Conservation (phyloP, 2,113 vertebrate species). For the Uria aalge region DNA sequence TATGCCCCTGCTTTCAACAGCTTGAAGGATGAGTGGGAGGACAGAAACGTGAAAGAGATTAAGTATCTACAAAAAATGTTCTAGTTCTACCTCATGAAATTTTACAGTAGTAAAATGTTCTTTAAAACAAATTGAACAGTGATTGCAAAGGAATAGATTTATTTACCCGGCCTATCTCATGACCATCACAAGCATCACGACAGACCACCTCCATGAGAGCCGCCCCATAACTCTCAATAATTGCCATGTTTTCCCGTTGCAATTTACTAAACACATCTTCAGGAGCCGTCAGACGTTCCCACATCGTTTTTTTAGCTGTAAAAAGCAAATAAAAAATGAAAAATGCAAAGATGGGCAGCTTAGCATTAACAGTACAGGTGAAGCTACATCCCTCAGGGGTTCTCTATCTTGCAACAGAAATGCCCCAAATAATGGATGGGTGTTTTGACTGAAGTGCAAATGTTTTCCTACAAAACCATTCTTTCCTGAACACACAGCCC, state of each 20-base stretch:
- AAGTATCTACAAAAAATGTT: background rate
- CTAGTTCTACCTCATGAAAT: background rate
- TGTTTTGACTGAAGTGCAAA: background rate
- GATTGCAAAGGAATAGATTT: background rate
- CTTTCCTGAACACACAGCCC: background rate
- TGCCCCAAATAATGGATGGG: background rate
- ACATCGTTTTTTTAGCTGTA: conserved; percentile 88
- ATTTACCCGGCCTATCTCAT: conserved; percentile 92
- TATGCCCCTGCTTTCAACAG: background rate
- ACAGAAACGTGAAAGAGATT: background rate
- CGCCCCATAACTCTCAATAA: conserved; percentile 94
- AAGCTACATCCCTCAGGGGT: background rate
- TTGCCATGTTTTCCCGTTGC: conserved; percentile 91
- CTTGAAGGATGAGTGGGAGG: background rate
- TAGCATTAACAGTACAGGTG: background rate
- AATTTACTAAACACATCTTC: conserved; percentile 95
- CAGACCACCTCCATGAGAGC: conserved; percentile 98
- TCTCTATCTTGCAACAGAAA: background rate
- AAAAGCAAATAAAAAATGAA: background rate
- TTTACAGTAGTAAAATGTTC: background rate
- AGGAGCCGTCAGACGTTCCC: conserved; percentile 94
- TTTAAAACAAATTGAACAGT: background rate
- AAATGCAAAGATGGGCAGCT: background rate
- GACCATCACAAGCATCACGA: conserved; percentile 94
- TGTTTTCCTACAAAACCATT: background rate